Conservation (phyloP, 1,140 invertebrate species). For the Trichonephila clavata region DNA sequence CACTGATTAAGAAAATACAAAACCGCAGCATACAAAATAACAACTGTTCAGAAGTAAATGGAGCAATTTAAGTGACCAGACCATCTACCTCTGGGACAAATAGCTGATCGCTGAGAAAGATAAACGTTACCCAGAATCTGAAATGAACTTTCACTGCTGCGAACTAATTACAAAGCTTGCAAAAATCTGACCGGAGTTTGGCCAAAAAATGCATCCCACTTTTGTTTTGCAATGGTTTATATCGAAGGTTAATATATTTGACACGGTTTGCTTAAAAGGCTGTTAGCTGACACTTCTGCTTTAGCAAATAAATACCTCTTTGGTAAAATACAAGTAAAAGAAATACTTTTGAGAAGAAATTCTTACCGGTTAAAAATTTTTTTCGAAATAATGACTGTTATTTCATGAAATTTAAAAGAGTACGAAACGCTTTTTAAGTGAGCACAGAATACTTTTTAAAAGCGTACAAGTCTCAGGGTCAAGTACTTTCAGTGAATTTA, state of each 20-base stretch:
- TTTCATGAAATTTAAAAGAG: neutral
- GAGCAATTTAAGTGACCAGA: conserved; percentile 46
- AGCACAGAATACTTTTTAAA: neutral
- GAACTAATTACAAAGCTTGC: conserved; percentile 26
- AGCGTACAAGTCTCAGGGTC: neutral
- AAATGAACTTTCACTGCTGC: conserved; percentile 40
- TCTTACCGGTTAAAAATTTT: no score
- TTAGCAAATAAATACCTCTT: neutral
- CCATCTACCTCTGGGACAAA: conserved; percentile 27
- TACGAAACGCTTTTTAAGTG: neutral
- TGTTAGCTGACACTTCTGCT: conserved; percentile 31
- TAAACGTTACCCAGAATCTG: conserved; percentile 45
- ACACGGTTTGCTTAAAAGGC: conserved; percentile 43
- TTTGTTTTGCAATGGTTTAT: conserved; percentile 33
- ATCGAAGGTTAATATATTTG: conserved; percentile 41
- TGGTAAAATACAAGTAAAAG: no score
- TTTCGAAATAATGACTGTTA: no score
- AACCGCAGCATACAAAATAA: conserved; percentile 35
- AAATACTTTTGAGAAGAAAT: no score
- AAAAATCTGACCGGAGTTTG: conserved; percentile 37
- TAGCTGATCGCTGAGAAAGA: conserved; percentile 3
- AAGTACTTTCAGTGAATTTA: neutral
- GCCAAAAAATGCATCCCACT: conserved; percentile 45
- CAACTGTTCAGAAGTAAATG: conserved; percentile 15
- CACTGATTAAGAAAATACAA: conserved; percentile 35